Evolutionary conservation across 2,113 vertebrate species (phyloP).

Genomic region (Cyanocitta stelleri): DNA sequence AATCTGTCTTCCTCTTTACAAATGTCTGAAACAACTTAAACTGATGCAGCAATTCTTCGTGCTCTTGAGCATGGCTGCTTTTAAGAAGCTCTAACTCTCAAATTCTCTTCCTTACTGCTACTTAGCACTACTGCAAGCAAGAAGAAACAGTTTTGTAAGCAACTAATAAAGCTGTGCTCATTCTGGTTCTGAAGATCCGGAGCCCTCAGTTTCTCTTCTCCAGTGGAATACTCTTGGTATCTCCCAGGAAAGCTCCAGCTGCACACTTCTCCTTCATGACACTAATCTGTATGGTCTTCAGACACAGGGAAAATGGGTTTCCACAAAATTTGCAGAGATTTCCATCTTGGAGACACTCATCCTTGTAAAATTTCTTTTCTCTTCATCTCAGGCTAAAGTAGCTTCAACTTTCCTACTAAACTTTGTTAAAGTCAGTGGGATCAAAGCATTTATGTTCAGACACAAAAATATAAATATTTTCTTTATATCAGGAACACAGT

Average conservation of each 20-base stretch:
- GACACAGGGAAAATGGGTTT: not conserved
- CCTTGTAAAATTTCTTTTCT: not conserved
- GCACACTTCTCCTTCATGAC: not conserved
- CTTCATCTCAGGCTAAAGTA: not conserved
- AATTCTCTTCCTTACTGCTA: not conserved
- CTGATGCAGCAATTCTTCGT: not conserved
- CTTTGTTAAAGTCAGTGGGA: not conserved
- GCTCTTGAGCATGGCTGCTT: not conserved
- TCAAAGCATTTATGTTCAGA: not conserved
- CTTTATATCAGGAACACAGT: not conserved
- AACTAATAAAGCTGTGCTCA: not conserved
- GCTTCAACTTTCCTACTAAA: not conserved
- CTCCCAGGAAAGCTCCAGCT: not conserved
- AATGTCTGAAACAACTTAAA: not conserved
- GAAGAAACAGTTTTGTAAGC: not conserved
- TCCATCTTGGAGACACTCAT: not conserved
- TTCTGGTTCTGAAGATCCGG: not conserved
- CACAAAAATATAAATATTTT: not conserved
- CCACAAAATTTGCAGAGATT: not conserved
- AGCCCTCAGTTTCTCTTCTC: not conserved
- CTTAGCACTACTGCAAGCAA: not conserved
- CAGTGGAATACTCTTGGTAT: not conserved
- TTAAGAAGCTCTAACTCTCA: not conserved
- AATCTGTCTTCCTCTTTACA: constrained; percentile 12
- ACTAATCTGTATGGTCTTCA: not conserved